Conservation (phyloP, 53 echinoderm and acorn worm species). For the Luidia sarsii region DNA sequence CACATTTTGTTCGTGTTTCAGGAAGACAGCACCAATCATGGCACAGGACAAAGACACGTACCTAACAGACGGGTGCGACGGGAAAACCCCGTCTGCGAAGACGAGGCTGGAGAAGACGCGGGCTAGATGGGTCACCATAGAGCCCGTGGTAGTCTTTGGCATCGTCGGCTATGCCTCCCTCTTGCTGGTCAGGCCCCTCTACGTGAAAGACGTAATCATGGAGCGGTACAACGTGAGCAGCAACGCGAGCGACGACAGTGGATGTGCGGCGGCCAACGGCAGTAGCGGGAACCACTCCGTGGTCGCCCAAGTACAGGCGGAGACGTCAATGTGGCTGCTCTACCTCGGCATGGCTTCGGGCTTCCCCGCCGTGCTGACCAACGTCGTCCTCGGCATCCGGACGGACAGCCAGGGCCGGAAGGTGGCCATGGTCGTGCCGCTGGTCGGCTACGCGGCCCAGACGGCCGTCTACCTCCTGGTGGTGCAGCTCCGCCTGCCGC, state of each 20-base stretch:
- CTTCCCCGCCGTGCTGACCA: constrained; percentile 45
- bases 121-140: constrained; percentile 45
- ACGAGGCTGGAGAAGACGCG: constrained; percentile 3
- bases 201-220: constrained; percentile 17
- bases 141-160: constrained; percentile 29
- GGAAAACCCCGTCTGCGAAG: too few relatives aligned
- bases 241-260: neutral
- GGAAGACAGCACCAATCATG: too few relatives aligned
- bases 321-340: constrained; percentile 55
- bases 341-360: constrained; percentile 10
- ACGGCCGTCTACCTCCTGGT: neutral
- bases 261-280: neutral
- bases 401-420: constrained; percentile 61
- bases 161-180: constrained; percentile 12
- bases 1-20: too few relatives aligned
- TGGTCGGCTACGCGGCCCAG: constrained; percentile 41
- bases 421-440: constrained; percentile 33
- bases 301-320: constrained; percentile 30
- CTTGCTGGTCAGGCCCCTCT: constrained; percentile 28
- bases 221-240: constrained; percentile 15
- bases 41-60: too few relatives aligned
- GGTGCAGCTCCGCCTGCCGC: neutral
- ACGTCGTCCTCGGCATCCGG: constrained; percentile 28
- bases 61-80: too few relatives aligned
- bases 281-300: neutral